Conservation (phyloP, 2,888 invertebrate species). For the Drosophila siamana region DNA sequence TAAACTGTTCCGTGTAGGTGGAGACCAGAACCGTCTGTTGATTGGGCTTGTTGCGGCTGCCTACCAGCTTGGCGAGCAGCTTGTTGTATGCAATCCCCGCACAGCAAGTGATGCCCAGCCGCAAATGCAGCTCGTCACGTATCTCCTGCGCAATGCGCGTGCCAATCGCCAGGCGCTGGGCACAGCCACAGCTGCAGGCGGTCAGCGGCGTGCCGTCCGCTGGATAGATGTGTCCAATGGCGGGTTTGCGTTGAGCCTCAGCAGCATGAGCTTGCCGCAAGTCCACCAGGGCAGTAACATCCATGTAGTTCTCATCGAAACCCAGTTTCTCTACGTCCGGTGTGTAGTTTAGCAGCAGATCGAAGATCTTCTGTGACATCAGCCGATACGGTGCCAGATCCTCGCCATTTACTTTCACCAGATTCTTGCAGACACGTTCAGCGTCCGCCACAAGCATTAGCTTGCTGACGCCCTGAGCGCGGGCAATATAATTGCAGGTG, state of each 20-base stretch:
- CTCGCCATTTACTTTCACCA: constrained; percentile 92
- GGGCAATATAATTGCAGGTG: constrained; percentile 93
- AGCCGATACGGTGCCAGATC: constrained; percentile 93
- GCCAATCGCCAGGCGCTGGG: constrained; percentile 89
- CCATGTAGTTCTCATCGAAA: constrained; percentile 94
- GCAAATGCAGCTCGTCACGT: constrained; percentile 88
- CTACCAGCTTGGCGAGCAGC: constrained; percentile 91
- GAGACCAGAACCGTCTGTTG: constrained; percentile 93
- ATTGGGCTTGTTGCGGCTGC: constrained; percentile 91
- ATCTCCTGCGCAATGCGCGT: constrained; percentile 92
- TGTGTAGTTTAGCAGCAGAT: constrained; percentile 90
- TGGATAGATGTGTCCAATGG: constrained; percentile 87
- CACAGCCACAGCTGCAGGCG: constrained; percentile 91
- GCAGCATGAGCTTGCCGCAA: constrained; percentile 69
- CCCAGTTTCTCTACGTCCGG: constrained; percentile 92
- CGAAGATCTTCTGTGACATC: constrained; percentile 91
- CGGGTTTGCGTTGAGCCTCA: constrained; percentile 55
- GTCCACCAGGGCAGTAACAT: constrained; percentile 88
- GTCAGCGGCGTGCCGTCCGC: constrained; percentile 86
- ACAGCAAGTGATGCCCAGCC: constrained; percentile 91
- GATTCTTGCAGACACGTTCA: constrained; percentile 89
- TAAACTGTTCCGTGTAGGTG: constrained; percentile 88
- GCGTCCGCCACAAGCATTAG: constrained; percentile 92
- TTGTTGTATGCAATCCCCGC: constrained; percentile 95
- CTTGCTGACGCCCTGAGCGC: constrained; percentile 91